These are phyloP conservation scores for Pimpla rufipes DNA, from an alignment of 2,888 invertebrate genomes.

Conservation along the genomic window DNA sequence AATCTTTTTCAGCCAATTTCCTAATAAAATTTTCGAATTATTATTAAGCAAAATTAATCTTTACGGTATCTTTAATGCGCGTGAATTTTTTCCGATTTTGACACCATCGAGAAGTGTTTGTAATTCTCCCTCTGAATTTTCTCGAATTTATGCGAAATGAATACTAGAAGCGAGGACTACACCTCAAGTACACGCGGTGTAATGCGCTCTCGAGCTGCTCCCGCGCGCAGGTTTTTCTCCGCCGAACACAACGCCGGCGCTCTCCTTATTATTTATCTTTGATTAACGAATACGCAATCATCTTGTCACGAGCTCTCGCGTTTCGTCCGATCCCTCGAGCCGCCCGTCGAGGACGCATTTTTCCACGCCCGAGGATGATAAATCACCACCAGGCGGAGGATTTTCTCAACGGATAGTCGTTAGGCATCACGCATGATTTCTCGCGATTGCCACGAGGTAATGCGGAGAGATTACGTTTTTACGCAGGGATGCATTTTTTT, in stretches of 20 bases:
- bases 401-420: neutral
- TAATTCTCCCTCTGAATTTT: too few relatives aligned
- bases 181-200: neutral
- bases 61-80: too few relatives aligned
- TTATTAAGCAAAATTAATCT: too few relatives aligned
- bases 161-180: too few relatives aligned
- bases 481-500: neutral
- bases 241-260: conserved; percentile 1
- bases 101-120: too few relatives aligned
- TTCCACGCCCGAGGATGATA: conserved; percentile 3
- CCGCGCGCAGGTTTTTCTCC: conserved; percentile 10
- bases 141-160: too few relatives aligned
- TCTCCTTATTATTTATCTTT: conserved; percentile 49
- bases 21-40: too few relatives aligned
- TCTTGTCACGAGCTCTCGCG: conserved; percentile 19
- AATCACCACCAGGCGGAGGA: neutral
- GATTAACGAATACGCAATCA: conserved; percentile 47
- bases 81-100: too few relatives aligned
- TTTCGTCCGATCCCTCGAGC: neutral
- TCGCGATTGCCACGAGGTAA: neutral
- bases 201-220: conserved; percentile 21
- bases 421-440: conserved; percentile 1
- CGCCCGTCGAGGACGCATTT: neutral
- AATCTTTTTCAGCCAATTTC: too few relatives aligned
- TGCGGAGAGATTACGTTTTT: neutral